Evolutionary conservation across 2,113 vertebrate species (phyloP).

Genomic region (Carlito syrichta): DNA sequence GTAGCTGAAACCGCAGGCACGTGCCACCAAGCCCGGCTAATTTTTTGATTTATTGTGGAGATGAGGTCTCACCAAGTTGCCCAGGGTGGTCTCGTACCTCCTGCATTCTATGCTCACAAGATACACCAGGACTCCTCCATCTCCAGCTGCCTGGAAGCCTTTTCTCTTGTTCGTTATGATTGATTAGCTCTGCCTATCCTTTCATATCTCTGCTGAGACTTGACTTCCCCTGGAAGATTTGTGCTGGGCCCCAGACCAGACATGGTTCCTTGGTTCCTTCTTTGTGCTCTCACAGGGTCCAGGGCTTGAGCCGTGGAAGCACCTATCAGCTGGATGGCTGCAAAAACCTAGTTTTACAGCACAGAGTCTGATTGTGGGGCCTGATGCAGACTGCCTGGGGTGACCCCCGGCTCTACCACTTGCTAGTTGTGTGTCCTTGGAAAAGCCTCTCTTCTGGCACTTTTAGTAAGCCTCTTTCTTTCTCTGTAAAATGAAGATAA

Average conservation of each 20-base stretch:
- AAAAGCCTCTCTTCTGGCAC: too few species aligned
- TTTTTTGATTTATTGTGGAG: too few species aligned
- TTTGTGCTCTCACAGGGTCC: too few species aligned
- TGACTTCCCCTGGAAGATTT: neutral
- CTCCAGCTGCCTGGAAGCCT: neutral
- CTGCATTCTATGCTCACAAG: accelerated
- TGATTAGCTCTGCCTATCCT: neutral
- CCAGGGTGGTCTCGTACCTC: too few species aligned
- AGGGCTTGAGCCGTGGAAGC: neutral
- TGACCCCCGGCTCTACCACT: neutral
- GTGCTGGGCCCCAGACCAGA: neutral
- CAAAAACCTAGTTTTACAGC: too few species aligned
- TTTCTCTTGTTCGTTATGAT: neutral
- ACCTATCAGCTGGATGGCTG: too few species aligned
- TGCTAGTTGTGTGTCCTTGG: neutral
- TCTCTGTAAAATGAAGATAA: neutral
- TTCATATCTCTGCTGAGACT: neutral
- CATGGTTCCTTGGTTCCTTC: neutral
- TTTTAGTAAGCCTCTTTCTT: neutral
- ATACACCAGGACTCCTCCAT: accelerated
- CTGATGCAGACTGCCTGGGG: neutral
- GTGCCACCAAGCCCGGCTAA: too few species aligned
- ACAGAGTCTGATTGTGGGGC: accelerated
- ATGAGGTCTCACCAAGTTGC: too few species aligned
- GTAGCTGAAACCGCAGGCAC: too few species aligned